Conservation (phyloP, 35 echinoderm and acorn worm genomes). For the Apostichopus parvimensis region DNA sequence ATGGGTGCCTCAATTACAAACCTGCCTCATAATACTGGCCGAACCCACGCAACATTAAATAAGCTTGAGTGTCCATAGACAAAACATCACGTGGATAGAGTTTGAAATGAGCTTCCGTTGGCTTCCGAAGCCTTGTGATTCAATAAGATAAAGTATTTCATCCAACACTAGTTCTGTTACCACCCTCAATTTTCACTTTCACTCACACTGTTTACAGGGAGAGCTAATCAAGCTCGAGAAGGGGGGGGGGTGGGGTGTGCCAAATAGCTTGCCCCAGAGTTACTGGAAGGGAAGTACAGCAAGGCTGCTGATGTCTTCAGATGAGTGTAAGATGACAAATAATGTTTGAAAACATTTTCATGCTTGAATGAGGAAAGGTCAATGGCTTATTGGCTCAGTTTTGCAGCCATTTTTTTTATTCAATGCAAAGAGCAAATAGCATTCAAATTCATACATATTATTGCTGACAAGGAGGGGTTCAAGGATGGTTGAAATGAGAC, state of each 20-base stretch:
- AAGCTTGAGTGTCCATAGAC: too few relatives aligned
- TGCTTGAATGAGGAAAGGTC: background rate
- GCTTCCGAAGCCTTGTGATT: background rate
- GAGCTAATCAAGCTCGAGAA: slow-evolving; percentile 80
- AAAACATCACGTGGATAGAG: too few relatives aligned
- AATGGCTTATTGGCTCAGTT: too few relatives aligned
- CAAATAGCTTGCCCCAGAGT: too few relatives aligned
- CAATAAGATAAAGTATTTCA: background rate
- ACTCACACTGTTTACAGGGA: slow-evolving; percentile 13
- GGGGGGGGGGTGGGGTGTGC: slow-evolving; percentile 64
- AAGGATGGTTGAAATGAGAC: too few relatives aligned
- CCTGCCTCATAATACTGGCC: background rate
- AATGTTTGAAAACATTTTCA: background rate
- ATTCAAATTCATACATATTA: background rate
- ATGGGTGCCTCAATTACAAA: too few relatives aligned
- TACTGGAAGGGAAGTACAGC: too few relatives aligned
- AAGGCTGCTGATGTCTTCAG: slow-evolving; percentile 2
- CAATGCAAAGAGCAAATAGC: too few relatives aligned
- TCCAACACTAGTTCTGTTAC: background rate
- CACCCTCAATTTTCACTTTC: background rate
- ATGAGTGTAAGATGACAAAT: background rate
- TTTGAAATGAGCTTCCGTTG: too few relatives aligned
- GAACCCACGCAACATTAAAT: background rate
- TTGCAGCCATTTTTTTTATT: background rate
- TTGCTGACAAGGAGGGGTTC: background rate